Percentiles rank a stretch among this genome's conserved stretches.
Conservation (phyloP, 2,797 vertebrate genomes). For the Hapalemur alaotrensis region DNA sequence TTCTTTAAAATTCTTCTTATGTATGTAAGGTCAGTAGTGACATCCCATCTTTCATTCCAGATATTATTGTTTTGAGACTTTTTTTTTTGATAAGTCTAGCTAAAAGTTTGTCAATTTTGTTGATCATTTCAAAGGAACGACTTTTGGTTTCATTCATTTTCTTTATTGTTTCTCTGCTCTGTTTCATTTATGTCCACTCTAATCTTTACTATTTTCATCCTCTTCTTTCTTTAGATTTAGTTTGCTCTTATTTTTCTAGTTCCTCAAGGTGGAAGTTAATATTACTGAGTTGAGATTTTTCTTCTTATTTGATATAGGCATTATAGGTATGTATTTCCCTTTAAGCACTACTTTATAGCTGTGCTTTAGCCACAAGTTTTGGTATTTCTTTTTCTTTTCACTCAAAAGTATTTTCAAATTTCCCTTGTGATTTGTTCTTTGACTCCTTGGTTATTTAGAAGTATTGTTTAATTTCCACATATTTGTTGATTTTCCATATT, state of each 20-base stretch:
- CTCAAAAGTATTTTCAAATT: neutral
- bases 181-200: neutral
- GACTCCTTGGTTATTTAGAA: neutral
- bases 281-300: neutral
- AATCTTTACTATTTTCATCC: neutral
- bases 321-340: neutral
- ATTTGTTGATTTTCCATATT: neutral
- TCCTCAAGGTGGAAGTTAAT: neutral
- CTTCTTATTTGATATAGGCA: neutral
- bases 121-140: neutral
- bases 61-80: neutral
- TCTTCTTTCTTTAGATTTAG: neutral
- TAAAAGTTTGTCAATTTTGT: neutral
- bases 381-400: neutral
- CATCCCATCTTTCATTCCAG: neutral
- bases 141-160: neutral
- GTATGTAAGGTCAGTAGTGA: neutral
- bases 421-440: neutral
- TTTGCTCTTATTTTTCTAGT: neutral
- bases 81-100: neutral
- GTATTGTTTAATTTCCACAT: neutral
- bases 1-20: neutral
- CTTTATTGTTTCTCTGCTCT: neutral
- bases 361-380: neutral
- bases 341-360: neutral